These are phyloP conservation scores for Julus scanicus DNA, from an alignment of 2,888 invertebrate genomes.

Conservation along the genomic window DNA sequence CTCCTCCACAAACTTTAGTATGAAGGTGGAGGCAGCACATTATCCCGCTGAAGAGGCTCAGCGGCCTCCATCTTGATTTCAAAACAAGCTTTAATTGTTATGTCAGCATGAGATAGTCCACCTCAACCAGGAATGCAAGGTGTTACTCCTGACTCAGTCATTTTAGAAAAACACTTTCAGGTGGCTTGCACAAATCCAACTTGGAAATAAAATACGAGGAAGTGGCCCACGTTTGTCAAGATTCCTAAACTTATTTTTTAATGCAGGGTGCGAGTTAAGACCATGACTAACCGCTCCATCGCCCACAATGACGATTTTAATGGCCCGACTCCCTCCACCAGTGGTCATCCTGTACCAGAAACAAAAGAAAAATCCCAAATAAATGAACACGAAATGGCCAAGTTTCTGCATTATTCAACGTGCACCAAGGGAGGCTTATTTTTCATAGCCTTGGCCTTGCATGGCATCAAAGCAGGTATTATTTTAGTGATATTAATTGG, in stretches of 20 bases:
- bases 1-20: no score
- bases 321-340: conserved; percentile 48
- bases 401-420: conserved; percentile 11
- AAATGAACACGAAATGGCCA: neutral
- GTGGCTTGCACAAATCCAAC: neutral
- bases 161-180: neutral
- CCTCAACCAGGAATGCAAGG: neutral
- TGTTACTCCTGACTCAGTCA: neutral
- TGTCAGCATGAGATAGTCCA: neutral
- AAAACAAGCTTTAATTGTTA: no score
- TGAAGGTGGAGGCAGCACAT: no score
- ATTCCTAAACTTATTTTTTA: neutral
- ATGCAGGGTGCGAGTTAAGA: neutral
- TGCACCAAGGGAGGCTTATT: neutral
- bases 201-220: neutral
- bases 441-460: neutral
- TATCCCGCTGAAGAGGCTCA: no score
- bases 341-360: conserved; percentile 30
- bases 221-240: conserved; percentile 20
- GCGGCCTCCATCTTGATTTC: no score
- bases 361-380: neutral
- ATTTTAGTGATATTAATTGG: neutral
- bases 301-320: conserved; percentile 70
- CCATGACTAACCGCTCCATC: conserved; percentile 80
- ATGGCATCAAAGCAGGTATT: neutral